phyloP scores from a whole-genome alignment of 2,113 vertebrate genomes.

The Anhinga rufa region DNA sequence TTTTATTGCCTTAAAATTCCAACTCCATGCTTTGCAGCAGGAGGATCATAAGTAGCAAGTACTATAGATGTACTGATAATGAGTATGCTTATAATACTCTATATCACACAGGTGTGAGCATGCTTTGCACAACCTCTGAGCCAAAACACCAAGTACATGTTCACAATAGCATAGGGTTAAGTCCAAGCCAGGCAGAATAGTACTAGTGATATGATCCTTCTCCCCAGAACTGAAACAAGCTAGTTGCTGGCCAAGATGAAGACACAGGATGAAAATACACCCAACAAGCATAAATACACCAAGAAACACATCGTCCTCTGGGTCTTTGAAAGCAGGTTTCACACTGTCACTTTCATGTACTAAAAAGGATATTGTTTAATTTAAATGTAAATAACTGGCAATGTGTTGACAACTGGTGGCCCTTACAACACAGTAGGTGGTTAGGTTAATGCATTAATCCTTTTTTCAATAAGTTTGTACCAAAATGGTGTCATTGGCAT shows the following conservation, averaged over 20 bases:
- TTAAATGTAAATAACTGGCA: background rate
- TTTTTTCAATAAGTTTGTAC: background rate
- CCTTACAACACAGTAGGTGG: background rate
- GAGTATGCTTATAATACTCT: background rate
- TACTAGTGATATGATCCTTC: background rate
- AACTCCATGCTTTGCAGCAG: background rate
- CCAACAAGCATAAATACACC: background rate
- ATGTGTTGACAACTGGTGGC: background rate
- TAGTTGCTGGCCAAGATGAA: background rate
- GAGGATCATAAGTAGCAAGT: background rate
- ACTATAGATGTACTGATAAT: background rate
- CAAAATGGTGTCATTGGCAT: background rate
- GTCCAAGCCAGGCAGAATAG: background rate
- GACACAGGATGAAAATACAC: background rate
- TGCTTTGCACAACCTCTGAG: background rate
- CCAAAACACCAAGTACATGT: background rate
- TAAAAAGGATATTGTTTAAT: background rate
- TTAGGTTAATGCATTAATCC: background rate
- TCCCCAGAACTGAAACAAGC: background rate
- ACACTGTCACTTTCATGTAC: background rate
- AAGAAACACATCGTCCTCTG: background rate
- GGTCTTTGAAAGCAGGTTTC: background rate
- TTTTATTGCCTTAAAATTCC: background rate
- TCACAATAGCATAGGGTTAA: background rate
- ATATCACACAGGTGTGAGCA: background rate